Base-by-base conservation (phyloP, 2,797 vertebrate genomes). In the Naso thynnoides region DNA sequence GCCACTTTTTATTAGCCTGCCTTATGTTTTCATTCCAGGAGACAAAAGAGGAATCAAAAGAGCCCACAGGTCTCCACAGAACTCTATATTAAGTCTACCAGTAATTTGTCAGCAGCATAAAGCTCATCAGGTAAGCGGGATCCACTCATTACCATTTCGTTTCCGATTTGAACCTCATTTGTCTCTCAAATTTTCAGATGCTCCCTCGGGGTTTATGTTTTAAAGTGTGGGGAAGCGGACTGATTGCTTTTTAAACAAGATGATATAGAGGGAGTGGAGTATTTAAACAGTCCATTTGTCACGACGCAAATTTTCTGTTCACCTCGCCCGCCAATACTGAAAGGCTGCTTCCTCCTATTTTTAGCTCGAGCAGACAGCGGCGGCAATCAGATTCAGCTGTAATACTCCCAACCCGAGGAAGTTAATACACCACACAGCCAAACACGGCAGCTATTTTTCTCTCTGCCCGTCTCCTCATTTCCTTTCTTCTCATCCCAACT, bases 171-270 rank as follows among this genome's bases (percentile, higher is more conserved):
- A 86, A 83, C 70, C 82, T 90, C 86, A 86, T 91, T 90, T 89
- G 83, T 90, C 82, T 88, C 60, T 78, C 47, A 76, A 69, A 80
- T 73, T 78, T 55, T 52, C 50, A 21, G 66, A 73, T 44, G 48
- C 67, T 72, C 71, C 52, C 70, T 48, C 3, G 38, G 63, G 83
- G 56, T 33, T 33, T 33, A 10, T 33, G 33, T 33, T 33, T 80
- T 61, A 31, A 31, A 33, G 10, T 8, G 33, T 8, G 8, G 45
- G 45, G 38, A 73, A 39, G 55, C 63, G 31, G 70, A 72, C 79
- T 83, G 88, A 92, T 88, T 89, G 85, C 84, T 88, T 89, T 90
- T 85, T 79, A 86, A 90, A 84, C 79, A 68, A 66, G 83, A 81
- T 49, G 76, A 89, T 76, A 82, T 44, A 47, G 47, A 74, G 66